Evolutionary conservation across 2,113 vertebrate species (phyloP), one percentile per base, ranked within the genome.

Genomic region (Oxyruncus cristatus): DNA sequence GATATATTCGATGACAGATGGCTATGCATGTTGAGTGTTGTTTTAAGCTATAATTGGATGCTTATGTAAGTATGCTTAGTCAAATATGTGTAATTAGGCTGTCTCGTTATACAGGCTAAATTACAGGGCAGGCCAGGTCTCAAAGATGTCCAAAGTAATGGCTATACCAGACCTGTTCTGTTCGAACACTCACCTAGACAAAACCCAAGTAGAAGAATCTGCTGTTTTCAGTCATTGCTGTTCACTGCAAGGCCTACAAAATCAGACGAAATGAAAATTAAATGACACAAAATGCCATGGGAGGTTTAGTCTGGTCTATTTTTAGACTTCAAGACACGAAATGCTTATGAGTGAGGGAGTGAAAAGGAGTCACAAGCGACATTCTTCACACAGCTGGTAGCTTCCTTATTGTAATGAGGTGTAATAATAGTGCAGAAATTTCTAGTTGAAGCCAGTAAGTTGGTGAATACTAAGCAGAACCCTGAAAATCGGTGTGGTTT

Each of bases 41-140:
- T 90, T 96, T 93, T 71, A 90, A 96, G 85, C 88, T 96, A 86
- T 93, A 97, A 93, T 91, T 96, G 88, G 88, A 55, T 93, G 63
- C 79, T 95, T 96, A 94, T n/a, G 65, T 94, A 97, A 97, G 88
- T 59, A 79, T 93, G 68, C 81, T 94, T 84, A 82, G 80, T 93
- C 78, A 85, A 93, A 93, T 91, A 85, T 24, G 28, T 95, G 78
- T 88, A 95, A 92, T 85, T 93, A 88, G 90, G 71, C 63, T 63
- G 30, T 95, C 71, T 83, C 62, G 53, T n/a, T 95, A 62, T 39
- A 27, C 63, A 59, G 56, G 39, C 39, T 76, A 80, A 88, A n/a
- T 88, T 59, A 55, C 55, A 68, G 72, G 72, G 35, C 22, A 27
- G 67, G 33, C 30, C 42, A 83, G 59, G 72, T 79, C 79, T 80